Base-by-base conservation (phyloP, 30 jellyfish, hydroid and myxozoan species). In the Clytia hemisphaerica region DNA sequence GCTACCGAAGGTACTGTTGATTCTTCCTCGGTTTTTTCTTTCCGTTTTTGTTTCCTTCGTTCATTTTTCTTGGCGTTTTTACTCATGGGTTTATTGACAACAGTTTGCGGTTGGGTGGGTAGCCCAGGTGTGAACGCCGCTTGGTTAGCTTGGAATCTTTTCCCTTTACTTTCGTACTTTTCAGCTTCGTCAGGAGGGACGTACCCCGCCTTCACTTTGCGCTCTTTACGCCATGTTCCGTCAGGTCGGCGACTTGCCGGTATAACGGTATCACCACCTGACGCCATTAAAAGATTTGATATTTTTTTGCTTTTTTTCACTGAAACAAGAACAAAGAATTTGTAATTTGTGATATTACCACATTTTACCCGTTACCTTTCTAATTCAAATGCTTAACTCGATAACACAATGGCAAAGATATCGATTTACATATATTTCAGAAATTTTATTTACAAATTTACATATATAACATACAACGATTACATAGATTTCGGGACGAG, bases 161-260 rank as follows among this genome's bases (percentile, higher is more conserved):
- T 80, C 25, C 94, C 94, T 36, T 69, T 83, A 61, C 93, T 79
- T 72, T 91, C 96, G 44, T 79, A 91, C 37, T 82, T 71, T 47
- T 77, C 93, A n/a, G 68, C 94, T 77, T 93, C 99, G 63, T 93
- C 99, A 2, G 91, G 97, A 2, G 95, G 95, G 3, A 93, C 94
- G 51, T 84, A 93, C 14, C 99, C 99, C 27, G 90, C 95, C 64
- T 85, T 93, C 4, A 93, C 97, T 31, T 63, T 76, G 21, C 93
- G 72, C 37, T 84, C 97, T 58, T 85, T 93, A 50, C 99, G 59
- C 96, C 97, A 81, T 2, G 99, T 73, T 49, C 99, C 99, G 60
- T 93, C 99, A 1, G 99, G 99, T 64, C 99, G 74, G 66, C 67
- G 76, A 12, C 94, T 50, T 0, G 99, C 93, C 37, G 97, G 94